Evolutionary conservation across 1,140 invertebrate genomes (phyloP).

Genomic region (Chionoecetes opilio): DNA sequence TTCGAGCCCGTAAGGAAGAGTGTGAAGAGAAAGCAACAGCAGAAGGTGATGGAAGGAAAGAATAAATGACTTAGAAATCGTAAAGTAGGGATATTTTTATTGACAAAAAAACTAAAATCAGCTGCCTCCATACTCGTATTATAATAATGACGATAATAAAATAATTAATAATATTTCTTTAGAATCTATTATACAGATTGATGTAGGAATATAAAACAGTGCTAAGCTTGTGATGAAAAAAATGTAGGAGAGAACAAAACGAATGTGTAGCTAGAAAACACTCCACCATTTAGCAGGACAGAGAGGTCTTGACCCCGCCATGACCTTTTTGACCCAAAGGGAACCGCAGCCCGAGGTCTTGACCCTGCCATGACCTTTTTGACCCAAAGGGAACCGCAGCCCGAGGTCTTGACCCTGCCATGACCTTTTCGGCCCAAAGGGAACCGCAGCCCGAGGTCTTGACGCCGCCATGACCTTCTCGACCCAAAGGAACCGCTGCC

Average conservation of each 20-base stretch:
- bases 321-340: neutral
- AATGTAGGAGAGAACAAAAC: slow-evolving; percentile 44
- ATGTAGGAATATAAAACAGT: slow-evolving; percentile 77
- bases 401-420: neutral
- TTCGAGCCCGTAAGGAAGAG: neutral
- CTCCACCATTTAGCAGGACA: slow-evolving; percentile 75
- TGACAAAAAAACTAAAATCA: slow-evolving; percentile 73
- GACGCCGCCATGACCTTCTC: neutral
- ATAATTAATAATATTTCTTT: slow-evolving; percentile 67
- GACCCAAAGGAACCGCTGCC: neutral
- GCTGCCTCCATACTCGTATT: slow-evolving; percentile 76
- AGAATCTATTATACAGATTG: slow-evolving; percentile 78
- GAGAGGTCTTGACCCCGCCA: slow-evolving; percentile 22
- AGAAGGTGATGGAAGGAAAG: slow-evolving; percentile 73
- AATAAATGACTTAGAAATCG: slow-evolving; percentile 72
- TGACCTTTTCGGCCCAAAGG: neutral
- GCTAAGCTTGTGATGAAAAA: slow-evolving; percentile 77
- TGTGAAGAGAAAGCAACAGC: neutral
- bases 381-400: neutral
- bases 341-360: neutral
- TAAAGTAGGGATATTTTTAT: slow-evolving; percentile 78
- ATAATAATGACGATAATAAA: slow-evolving; percentile 4
- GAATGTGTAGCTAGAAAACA: slow-evolving; percentile 76
- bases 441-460: no score
- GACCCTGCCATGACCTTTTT: neutral